Conservation (phyloP, 2,888 invertebrate genomes). For the Lepetodrilus schrolli region DNA sequence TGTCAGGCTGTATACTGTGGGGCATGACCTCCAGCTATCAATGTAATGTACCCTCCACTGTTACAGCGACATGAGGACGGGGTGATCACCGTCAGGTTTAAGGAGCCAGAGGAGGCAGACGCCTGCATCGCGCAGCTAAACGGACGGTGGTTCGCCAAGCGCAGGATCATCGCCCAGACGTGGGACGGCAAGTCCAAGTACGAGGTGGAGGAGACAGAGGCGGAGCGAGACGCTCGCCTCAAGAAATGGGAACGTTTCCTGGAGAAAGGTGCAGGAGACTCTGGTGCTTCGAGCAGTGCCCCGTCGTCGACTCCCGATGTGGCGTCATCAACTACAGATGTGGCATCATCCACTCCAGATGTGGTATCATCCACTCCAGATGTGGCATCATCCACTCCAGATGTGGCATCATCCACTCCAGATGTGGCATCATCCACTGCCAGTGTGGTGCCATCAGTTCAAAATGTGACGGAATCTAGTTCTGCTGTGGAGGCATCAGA, state of each 20-base stretch:
- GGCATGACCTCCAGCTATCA: too few species aligned
- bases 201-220: constrained; percentile 91
- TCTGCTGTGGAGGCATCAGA: too few species aligned
- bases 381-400: background rate
- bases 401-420: background rate
- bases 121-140: constrained; percentile 89
- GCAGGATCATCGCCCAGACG: constrained; percentile 88
- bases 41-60: too few species aligned
- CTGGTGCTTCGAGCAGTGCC: background rate
- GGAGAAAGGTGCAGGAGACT: constrained; percentile 42
- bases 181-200: constrained; percentile 98
- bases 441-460: background rate
- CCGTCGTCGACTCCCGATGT: background rate
- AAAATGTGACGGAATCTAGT: too few species aligned
- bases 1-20: too few species aligned
- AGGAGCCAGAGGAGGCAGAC: constrained; percentile 92
- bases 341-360: background rate
- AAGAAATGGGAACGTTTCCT: constrained; percentile 85
- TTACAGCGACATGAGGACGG: constrained; percentile 91
- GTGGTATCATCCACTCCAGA: background rate
- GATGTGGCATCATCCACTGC: background rate
- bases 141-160: constrained; percentile 91
- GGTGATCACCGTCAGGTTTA: constrained; percentile 92
- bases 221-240: constrained; percentile 86
- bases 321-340: background rate